Evolutionary conservation across 2,888 invertebrate genomes (phyloP), one percentile per base, ranked within the genome.

Genomic region (Cylloceria caligata): DNA sequence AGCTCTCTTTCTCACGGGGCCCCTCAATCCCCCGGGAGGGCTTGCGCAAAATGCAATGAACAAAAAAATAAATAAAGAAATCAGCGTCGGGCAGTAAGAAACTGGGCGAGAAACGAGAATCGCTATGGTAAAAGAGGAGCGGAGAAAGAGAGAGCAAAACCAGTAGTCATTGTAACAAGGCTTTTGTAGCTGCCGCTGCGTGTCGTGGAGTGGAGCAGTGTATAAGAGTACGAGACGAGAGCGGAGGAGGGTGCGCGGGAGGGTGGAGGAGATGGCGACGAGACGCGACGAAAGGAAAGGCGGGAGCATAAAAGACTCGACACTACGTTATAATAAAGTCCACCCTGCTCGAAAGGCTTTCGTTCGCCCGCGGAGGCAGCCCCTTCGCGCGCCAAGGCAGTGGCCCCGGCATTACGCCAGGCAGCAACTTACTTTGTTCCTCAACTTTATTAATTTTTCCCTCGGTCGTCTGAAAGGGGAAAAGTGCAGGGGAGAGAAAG

Each of bases 391-490:
- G 85, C 36, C 60, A 85, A 82, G 86, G 67, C 80, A 79, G 67
- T 71, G 45, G 80, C 74, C 73, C 74, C 87, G 90, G 92, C 91
- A 91, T 92, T 92, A 92, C 90, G 89, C 79, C 89, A 89, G 83
- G 90, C 79, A 79, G 75, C 92, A 92, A 92, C 91, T 92, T 92
- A 92, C 92, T 92, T 92, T 92, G 92, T 92, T 92, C 92, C 92
- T 92, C 90, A 92, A 92, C 92, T 92, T 92, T 92, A 92, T 92
- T 92, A 92, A 92, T 92, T 92, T 92, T 92, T 92, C 92, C 92
- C 92, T 91, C 88, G 90, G 91, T 92, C 91, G 89, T 91, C 90
- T 90, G 89, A 90, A 87, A 80, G 73, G 80, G 76, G 72, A 62
- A 30, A 55, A 80, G 81, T 77, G 79, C 64, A 45, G 60, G 77